Evolutionary conservation across 2,888 invertebrate genomes (phyloP).

Genomic region (Drosophila multiciliata): DNA sequence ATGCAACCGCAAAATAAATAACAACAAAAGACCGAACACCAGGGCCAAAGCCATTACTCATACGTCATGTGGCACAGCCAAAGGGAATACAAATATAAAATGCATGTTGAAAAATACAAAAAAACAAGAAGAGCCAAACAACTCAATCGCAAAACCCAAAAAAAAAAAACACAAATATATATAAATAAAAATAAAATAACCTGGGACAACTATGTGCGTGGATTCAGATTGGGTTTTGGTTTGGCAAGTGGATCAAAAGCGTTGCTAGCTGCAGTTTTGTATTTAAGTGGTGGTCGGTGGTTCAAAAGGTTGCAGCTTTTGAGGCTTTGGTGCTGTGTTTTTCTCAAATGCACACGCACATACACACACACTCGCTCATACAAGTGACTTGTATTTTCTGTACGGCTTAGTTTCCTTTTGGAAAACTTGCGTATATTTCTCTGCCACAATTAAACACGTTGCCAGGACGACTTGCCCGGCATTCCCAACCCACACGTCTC

Average conservation of each 20-base stretch:
- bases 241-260: constrained; percentile 73
- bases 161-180: constrained; percentile 28
- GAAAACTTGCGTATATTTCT: constrained; percentile 54
- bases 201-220: constrained; percentile 39
- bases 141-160: constrained; percentile 67
- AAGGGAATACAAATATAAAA: constrained; percentile 73
- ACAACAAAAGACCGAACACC: constrained; percentile 40
- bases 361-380: constrained; percentile 4
- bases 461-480: constrained; percentile 49
- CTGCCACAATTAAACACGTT: constrained; percentile 68
- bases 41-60: constrained; percentile 76
- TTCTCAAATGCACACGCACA: background rate
- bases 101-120: constrained; percentile 34
- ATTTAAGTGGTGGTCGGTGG: constrained; percentile 3
- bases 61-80: constrained; percentile 76
- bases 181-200: background rate
- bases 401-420: constrained; percentile 11
- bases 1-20: constrained; percentile 76
- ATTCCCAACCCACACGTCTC: no score
- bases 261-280: constrained; percentile 32
- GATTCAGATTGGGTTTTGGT: constrained; percentile 44
- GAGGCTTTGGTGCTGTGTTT: constrained; percentile 2
- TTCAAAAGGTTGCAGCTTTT: constrained; percentile 23
- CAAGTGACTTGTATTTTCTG: constrained; percentile 19
- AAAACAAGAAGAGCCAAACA: constrained; percentile 12